Base-by-base conservation (phyloP, 2,113 vertebrate genomes). In the Pygoscelis adeliae region DNA sequence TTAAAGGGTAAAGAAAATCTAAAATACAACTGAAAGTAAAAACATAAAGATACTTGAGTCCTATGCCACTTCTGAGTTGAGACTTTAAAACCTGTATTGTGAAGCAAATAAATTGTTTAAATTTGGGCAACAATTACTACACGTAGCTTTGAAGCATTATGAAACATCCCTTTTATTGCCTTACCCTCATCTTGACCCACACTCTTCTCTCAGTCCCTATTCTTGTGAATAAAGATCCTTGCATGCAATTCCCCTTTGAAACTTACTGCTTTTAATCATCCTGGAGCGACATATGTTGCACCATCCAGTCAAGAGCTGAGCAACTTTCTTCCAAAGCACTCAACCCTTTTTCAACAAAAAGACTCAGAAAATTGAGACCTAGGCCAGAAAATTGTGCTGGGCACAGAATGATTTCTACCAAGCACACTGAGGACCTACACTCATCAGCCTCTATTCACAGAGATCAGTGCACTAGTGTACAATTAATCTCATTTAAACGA, bases 171-270 rank as follows among this genome's bases (percentile, higher is more conserved):
- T 92, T 96, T 94, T 96, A 96, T 96, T 96, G 94, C 93, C 69
- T 97, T 96, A 95, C 93, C 96, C 96, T 97, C 92, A 49, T 93
- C 94, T 93, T 97, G 96, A 97, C 94, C 91, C 93, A 93, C 32
- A 61, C 72, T 95, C 78, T 91, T 91, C 36, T 97, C 86, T 90
- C 44, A 71, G 73, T 72, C 83, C 29, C 91, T 82, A 58, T 96
- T 95, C 96, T 96, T 92, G 72, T 93, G 94, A 87, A 83, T 82
- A 95, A 90, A 95, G 90, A 83, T 92, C 69, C 88, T 90, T 89
- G 83, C 90, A 72, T 2, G 86, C 92, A 92, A 91, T 92, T 92
- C 80, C 42, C 90, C 91, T 95, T 95, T 95, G 95, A 96, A 97
- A 94, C 47, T 50, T 88, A 25, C 58, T 97, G 94, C 94, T 91